Conservation (phyloP, 2,888 invertebrate genomes). For the Pegoplata infirma region DNA sequence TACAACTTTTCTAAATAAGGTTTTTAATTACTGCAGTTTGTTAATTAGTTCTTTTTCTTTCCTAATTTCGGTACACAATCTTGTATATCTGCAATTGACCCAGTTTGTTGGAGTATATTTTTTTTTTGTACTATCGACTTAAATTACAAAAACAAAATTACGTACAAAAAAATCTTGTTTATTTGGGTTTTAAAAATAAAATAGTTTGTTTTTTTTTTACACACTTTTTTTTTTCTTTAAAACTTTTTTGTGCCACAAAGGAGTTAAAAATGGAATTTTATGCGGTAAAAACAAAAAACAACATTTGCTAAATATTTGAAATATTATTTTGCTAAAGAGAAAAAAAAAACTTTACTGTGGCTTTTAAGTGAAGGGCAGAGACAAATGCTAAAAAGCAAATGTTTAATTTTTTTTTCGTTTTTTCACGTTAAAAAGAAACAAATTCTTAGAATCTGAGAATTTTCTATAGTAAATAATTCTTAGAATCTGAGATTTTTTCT, state of each 20-base stretch:
- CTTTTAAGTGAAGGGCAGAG: neutral
- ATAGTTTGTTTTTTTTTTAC: conserved; percentile 4
- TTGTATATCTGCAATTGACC: conserved; percentile 50
- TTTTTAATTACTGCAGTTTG: conserved; percentile 47
- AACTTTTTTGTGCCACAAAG: conserved; percentile 14
- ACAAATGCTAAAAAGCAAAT: neutral
- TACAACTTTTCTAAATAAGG: too few species aligned
- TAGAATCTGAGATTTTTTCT: too few species aligned
- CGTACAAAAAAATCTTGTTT: conserved; percentile 12
- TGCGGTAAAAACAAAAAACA: neutral
- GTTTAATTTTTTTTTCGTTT: neutral
- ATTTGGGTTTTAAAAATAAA: conserved; percentile 24
- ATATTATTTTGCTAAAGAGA: neutral
- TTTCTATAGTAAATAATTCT: too few species aligned
- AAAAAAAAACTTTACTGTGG: neutral
- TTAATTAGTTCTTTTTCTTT: conserved; percentile 47
- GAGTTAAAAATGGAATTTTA: conserved; percentile 7
- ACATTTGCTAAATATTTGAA: neutral
- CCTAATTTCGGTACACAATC: conserved; percentile 31
- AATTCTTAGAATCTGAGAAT: too few species aligned
- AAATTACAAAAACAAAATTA: conserved; percentile 31
- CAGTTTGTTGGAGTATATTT: conserved; percentile 28
- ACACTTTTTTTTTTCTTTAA: neutral
- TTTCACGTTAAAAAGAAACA: too few species aligned
- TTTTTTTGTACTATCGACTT: neutral